Conservation (phyloP, 2,113 vertebrate species). For the Planiliza haematocheilus region DNA sequence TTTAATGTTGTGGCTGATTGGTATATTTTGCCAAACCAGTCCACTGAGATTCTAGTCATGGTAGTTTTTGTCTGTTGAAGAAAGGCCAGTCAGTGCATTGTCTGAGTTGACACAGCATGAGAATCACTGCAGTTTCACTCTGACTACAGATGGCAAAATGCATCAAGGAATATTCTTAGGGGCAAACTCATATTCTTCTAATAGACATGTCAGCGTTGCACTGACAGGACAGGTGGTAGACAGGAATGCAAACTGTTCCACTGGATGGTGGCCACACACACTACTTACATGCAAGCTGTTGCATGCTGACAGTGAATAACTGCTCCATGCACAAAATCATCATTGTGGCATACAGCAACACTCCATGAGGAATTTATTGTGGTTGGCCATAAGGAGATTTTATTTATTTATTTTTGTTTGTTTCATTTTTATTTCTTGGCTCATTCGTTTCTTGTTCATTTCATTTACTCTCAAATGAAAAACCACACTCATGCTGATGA, state of each 20-base stretch:
- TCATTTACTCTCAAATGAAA: slow-evolving; percentile 59
- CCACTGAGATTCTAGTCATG: background rate
- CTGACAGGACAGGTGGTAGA: slow-evolving; percentile 65
- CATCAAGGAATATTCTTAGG: slow-evolving; percentile 54
- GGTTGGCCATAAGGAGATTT: slow-evolving; percentile 13
- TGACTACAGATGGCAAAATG: slow-evolving; percentile 43
- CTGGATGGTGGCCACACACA: slow-evolving; percentile 50
- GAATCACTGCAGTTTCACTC: slow-evolving; percentile 47
- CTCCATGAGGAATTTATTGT: slow-evolving; percentile 23
- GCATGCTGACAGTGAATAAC: slow-evolving; percentile 53
- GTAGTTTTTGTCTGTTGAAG: slow-evolving; percentile 27
- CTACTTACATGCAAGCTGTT: slow-evolving; percentile 65
- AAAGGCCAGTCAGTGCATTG: slow-evolving; percentile 21
- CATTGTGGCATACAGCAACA: slow-evolving; percentile 16
- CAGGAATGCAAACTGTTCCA: slow-evolving; percentile 53
- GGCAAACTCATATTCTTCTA: slow-evolving; percentile 48
- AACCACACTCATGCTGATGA: slow-evolving; percentile 52
- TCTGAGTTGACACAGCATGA: slow-evolving; percentile 28
- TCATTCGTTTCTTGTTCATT: slow-evolving; percentile 51
- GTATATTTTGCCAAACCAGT: too few species aligned
- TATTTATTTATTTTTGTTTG: slow-evolving; percentile 46
- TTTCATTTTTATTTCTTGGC: slow-evolving; percentile 28
- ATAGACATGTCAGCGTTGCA: slow-evolving; percentile 57
- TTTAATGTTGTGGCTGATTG: too few species aligned
- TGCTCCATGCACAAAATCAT: slow-evolving; percentile 29